Evolutionary conservation across 2,888 invertebrate genomes (phyloP).

Genomic region (Pterostichus madidus): DNA sequence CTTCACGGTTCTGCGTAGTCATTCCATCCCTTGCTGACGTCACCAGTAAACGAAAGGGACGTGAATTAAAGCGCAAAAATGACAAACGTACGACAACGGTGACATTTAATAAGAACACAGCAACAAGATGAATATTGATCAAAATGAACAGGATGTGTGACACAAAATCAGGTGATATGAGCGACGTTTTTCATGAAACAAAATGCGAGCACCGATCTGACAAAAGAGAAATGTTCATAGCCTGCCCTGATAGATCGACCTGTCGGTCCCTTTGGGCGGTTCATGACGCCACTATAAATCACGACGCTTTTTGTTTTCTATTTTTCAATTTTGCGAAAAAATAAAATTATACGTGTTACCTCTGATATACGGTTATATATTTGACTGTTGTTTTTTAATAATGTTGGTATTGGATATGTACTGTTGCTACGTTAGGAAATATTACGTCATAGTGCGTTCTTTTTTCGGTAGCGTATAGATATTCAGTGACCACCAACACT

Average conservation of each 20-base stretch:
- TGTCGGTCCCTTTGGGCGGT: slow-evolving; percentile 38
- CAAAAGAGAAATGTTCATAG: slow-evolving; percentile 55
- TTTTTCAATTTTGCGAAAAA: slow-evolving; percentile 52
- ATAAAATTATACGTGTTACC: slow-evolving; percentile 27
- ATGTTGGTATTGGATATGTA: slow-evolving; percentile 2
- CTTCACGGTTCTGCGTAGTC: too few species aligned
- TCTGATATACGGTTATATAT: slow-evolving; percentile 28
- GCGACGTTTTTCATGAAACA: slow-evolving; percentile 52
- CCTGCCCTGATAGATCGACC: slow-evolving; percentile 19
- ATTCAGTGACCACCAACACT: not conserved
- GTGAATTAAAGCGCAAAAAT: slow-evolving; percentile 23
- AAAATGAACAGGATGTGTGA: slow-evolving; percentile 1
- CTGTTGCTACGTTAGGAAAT: not conserved
- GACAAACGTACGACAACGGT: slow-evolving; percentile 7
- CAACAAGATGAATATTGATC: slow-evolving; percentile 46
- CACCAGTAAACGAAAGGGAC: slow-evolving; percentile 2
- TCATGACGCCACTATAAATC: slow-evolving; percentile 50
- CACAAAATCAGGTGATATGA: slow-evolving; percentile 47
- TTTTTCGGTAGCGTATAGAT: not conserved
- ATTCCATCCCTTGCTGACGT: not conserved
- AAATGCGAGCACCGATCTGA: slow-evolving; percentile 49
- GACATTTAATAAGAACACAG: slow-evolving; percentile 38
- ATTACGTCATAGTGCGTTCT: not conserved
- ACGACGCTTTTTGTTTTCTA: slow-evolving; percentile 43
- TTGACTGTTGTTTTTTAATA: slow-evolving; percentile 52